Evolutionary conservation across 2,113 vertebrate genomes (phyloP).

Genomic region (Casuarius casuarius): DNA sequence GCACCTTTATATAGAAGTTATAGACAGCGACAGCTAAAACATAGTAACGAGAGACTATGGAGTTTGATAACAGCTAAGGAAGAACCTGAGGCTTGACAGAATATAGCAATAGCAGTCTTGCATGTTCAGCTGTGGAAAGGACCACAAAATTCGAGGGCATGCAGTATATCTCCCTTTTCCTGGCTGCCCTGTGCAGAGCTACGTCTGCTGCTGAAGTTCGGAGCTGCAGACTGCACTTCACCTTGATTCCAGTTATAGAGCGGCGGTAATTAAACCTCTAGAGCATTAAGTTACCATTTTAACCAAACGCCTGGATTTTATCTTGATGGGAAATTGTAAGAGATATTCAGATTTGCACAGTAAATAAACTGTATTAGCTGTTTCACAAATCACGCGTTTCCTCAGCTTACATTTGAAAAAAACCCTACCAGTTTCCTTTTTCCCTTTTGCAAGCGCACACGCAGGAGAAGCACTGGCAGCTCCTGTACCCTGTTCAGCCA

Average conservation of each 20-base stretch:
- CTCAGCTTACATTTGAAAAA: background rate
- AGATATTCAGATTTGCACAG: slow-evolving; percentile 40
- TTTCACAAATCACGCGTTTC: slow-evolving; percentile 17
- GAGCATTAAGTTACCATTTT: slow-evolving; percentile 67
- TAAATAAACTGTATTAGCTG: slow-evolving; percentile 57
- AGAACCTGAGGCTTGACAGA: background rate
- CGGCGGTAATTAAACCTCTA: slow-evolving; percentile 62
- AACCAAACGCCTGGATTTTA: slow-evolving; percentile 60
- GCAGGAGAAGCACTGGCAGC: background rate
- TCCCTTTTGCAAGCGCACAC: background rate
- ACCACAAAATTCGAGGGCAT: background rate
- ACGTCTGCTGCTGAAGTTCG: background rate
- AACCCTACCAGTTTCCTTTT: background rate
- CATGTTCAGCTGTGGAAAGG: background rate
- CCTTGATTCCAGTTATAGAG: slow-evolving; percentile 29
- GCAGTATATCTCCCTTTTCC: background rate
- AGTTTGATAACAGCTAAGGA: background rate
- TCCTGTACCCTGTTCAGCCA: background rate
- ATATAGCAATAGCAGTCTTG: background rate
- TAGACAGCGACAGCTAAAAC: background rate
- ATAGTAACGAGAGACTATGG: background rate
- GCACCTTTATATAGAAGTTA: background rate
- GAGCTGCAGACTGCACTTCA: slow-evolving; percentile 6
- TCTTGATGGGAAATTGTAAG: slow-evolving; percentile 56
- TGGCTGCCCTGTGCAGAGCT: background rate